A percentile compares a stretch with the other conserved stretches of the same genome.
phyloP scores from a whole-genome alignment of 2,888 invertebrate genomes.

The Drosophila neotestacea region DNA sequence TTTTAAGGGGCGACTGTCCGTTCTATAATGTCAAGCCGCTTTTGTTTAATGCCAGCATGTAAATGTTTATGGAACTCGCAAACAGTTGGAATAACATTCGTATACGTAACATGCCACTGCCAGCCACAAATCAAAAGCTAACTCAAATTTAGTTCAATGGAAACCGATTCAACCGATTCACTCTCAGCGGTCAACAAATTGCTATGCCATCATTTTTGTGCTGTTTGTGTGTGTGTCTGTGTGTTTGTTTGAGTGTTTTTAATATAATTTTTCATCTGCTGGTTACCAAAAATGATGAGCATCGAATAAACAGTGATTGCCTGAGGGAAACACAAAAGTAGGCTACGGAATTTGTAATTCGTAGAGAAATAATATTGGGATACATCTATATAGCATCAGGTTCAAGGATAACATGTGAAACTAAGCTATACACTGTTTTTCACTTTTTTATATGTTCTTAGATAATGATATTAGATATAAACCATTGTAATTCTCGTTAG shows the following conservation, averaged over 20 bases:
- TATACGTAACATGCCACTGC: constrained; percentile 30
- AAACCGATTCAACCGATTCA: constrained; percentile 41
- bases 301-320: background rate
- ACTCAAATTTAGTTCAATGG: constrained; percentile 39
- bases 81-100: constrained; percentile 12
- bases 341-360: background rate
- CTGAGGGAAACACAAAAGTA: constrained; percentile 12
- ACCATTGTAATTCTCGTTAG: too few species aligned
- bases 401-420: too few species aligned
- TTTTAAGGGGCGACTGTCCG: constrained; percentile 7
- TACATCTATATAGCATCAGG: background rate
- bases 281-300: background rate
- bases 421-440: too few species aligned
- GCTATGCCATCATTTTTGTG: constrained; percentile 23
- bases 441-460: too few species aligned
- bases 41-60: constrained; percentile 40
- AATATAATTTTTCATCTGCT: constrained; percentile 33
- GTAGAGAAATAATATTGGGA: background rate
- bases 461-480: too few species aligned
- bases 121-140: constrained; percentile 59
- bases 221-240: constrained; percentile 1
- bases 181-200: constrained; percentile 49
- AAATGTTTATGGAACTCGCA: constrained; percentile 39
- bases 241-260: constrained; percentile 8
- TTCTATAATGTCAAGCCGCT: constrained; percentile 1